These are phyloP conservation scores for Mobula birostris DNA, from an alignment of 2,113 vertebrate genomes.

Conservation along the genomic window DNA sequence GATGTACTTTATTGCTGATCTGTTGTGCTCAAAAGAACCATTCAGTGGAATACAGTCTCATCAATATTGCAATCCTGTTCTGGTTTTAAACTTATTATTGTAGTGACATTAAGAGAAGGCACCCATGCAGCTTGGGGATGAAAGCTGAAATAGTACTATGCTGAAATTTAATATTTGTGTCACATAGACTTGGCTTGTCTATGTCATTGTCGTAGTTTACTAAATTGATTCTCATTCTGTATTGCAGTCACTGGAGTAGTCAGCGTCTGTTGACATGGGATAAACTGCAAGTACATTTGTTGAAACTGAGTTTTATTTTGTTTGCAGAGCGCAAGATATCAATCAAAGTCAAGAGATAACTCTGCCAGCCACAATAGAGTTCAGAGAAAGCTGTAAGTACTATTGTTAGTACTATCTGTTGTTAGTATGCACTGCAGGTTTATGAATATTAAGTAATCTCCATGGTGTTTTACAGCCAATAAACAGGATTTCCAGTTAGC, in stretches of 20 bases:
- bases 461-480: background rate
- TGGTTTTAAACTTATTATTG: background rate
- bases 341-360: slow-evolving; percentile 67
- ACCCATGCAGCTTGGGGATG: background rate
- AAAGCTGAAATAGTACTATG: background rate
- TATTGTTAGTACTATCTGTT: background rate
- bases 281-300: slow-evolving; percentile 37
- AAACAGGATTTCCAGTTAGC: background rate
- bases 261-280: slow-evolving; percentile 38
- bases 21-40: background rate
- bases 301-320: slow-evolving; percentile 40
- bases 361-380: slow-evolving; percentile 89
- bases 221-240: slow-evolving; percentile 37
- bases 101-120: background rate
- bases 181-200: background rate
- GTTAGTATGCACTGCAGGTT: background rate
- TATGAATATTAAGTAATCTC: background rate
- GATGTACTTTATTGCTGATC: background rate
- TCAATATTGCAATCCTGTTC: background rate
- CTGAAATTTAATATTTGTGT: background rate
- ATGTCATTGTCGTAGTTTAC: background rate
- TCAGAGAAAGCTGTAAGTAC: slow-evolving; percentile 92
- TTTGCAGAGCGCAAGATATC: slow-evolving; percentile 71
- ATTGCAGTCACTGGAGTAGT: slow-evolving; percentile 41
- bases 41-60: background rate